Conservation (phyloP, 2,113 vertebrate species). For the Syrrhaptes paradoxus region DNA sequence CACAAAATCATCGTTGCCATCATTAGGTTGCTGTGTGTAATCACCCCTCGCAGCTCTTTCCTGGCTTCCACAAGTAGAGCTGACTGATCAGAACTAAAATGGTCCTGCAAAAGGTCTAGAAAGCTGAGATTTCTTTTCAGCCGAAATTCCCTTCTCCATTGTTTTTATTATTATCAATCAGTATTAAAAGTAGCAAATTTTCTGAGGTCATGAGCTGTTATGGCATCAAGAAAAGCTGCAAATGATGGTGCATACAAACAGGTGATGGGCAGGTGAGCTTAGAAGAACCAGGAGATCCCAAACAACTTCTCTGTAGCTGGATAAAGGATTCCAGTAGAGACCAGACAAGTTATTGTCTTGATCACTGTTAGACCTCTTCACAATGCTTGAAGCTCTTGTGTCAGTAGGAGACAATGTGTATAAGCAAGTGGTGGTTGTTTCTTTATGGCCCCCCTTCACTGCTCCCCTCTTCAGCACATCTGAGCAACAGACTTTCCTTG, state of each 20-base stretch:
- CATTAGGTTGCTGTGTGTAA: neutral
- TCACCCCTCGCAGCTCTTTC: neutral
- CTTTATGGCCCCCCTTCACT: neutral
- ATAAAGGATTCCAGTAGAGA: neutral
- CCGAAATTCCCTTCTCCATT: neutral
- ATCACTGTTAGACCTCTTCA: neutral
- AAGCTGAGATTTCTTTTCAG: neutral
- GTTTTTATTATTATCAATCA: neutral
- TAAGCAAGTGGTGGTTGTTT: neutral
- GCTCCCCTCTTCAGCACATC: neutral
- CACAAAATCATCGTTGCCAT: neutral
- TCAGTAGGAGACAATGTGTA: neutral
- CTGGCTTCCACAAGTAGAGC: neutral
- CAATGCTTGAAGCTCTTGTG: neutral
- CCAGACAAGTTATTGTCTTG: neutral
- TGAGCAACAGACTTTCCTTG: neutral
- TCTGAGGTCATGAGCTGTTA: neutral
- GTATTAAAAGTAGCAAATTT: neutral
- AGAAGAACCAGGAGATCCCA: neutral
- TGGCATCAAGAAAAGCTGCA: neutral
- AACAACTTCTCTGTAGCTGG: neutral
- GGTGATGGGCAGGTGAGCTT: neutral
- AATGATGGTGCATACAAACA: neutral
- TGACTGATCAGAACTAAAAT: neutral
- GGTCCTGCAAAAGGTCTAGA: neutral